A percentile compares a stretch with the other conserved stretches of the same genome.
Conservation (phyloP, 2,797 vertebrate genomes). For the Galago senegalensis region DNA sequence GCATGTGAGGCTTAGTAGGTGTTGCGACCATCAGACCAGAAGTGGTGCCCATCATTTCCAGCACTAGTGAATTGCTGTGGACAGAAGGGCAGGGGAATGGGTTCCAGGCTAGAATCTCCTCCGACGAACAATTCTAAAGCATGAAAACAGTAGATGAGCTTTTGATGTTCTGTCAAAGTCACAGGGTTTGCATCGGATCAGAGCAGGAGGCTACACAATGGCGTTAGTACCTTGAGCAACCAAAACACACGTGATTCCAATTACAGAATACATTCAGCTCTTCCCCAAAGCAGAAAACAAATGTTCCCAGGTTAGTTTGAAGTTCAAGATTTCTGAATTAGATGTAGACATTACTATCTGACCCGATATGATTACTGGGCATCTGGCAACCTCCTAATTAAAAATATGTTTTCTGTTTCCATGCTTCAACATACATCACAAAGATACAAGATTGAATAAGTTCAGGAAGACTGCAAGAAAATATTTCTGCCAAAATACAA, state of each 20-base stretch:
- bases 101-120: neutral
- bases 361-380: neutral
- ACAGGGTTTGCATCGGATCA: neutral
- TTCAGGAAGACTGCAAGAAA: neutral
- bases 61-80: neutral
- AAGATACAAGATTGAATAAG: neutral
- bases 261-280: neutral
- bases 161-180: neutral
- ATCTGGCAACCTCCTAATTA: neutral
- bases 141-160: neutral
- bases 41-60: neutral
- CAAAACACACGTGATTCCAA: neutral
- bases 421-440: neutral
- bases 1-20: fast-evolving
- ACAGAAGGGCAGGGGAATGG: neutral
- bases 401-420: neutral
- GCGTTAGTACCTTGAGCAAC: neutral
- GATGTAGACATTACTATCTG: neutral
- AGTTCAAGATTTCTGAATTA: neutral
- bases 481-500: neutral
- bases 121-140: neutral
- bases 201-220: neutral
- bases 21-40: neutral
- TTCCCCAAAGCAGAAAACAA: neutral
- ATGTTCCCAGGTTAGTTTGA: neutral